Conservation (phyloP, 2,888 invertebrate genomes). For the Dasysyrphus tricinctus region DNA sequence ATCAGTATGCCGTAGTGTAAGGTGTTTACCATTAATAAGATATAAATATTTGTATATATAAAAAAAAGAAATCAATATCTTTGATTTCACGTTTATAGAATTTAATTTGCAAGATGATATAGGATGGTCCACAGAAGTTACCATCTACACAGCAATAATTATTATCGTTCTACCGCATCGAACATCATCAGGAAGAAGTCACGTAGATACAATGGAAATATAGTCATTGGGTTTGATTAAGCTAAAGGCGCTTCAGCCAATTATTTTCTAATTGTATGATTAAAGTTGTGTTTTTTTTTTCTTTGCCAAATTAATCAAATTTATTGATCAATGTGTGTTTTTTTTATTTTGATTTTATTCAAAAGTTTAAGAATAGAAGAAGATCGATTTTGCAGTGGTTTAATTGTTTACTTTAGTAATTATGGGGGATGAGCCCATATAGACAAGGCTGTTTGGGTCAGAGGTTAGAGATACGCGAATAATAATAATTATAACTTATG, state of each 20-base stretch:
- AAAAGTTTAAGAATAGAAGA: constrained; percentile 24
- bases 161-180: constrained; percentile 4
- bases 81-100: constrained; percentile 45
- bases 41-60: constrained; percentile 33
- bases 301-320: constrained; percentile 64
- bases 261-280: constrained; percentile 42
- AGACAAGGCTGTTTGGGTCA: constrained; percentile 39
- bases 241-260: constrained; percentile 29
- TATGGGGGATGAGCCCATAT: constrained; percentile 40
- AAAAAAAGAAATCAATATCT: constrained; percentile 47
- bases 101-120: constrained; percentile 48
- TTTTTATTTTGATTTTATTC: background rate
- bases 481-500: constrained; percentile 17
- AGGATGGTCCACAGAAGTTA: constrained; percentile 49
- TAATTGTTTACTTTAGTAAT: constrained; percentile 50
- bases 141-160: constrained; percentile 25
- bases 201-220: constrained; percentile 37
- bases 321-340: constrained; percentile 24
- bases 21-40: constrained; percentile 52
- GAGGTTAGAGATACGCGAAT: constrained; percentile 9
- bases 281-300: constrained; percentile 19
- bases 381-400: constrained; percentile 47
- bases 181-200: constrained; percentile 29
- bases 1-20: constrained; percentile 64
- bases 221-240: constrained; percentile 40